Evolutionary conservation across 30 jellyfish, hydroid and myxozoan species (phyloP), one percentile per base, ranked within the genome.

Genomic region (Aurelia aurita complex sp. Pacific): DNA sequence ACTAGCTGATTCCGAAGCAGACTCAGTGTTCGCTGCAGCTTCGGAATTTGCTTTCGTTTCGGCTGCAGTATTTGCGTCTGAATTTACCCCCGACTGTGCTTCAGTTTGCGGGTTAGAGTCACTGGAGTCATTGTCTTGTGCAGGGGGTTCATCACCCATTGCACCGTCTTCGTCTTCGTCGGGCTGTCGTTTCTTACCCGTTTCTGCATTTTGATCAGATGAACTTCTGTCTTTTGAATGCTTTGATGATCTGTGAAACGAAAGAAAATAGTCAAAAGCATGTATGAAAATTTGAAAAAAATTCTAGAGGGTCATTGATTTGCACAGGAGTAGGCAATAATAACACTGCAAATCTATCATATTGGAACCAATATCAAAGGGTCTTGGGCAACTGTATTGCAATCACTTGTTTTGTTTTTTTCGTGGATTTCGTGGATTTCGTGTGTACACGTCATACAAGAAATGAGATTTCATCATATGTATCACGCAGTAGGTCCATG

Each of bases 1-100:
- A 72, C 99, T 89, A 29, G 97, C 99, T 17, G 99, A 89, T 65
- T 96, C 99, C 8, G 98, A 80, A 6, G 53, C 38, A 46, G 98
- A 69, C 16, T 89, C 97, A 19, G 97, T 76, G 69, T 85, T 81
- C 17, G 98, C 18, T 1, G 98, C 98, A 17, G 97, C 82, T 65
- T 87, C 97, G 29, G 98, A 61, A 50, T 57, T 82, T 16, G 93
- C 81, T 50, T 65, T 77, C 5, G 97, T 88, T 50, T 23, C 85
- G 5, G 85, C 86, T 66, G 62, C 77, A 6, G 97, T 68, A 9
- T 84, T 67, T 5, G 96, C 97, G 73, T 66, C 87, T 42, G 94
- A 34, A 65, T 82, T 89, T 17, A 96, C 97, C 81, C 85, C 94
- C 16, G 97, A 53, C 79, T 81, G 74, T 35, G 98, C 82, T 52